Evolutionary conservation across 1,140 invertebrate species (phyloP), one percentile per base, ranked within the genome.

Genomic region (Leptinotarsa defecta): DNA sequence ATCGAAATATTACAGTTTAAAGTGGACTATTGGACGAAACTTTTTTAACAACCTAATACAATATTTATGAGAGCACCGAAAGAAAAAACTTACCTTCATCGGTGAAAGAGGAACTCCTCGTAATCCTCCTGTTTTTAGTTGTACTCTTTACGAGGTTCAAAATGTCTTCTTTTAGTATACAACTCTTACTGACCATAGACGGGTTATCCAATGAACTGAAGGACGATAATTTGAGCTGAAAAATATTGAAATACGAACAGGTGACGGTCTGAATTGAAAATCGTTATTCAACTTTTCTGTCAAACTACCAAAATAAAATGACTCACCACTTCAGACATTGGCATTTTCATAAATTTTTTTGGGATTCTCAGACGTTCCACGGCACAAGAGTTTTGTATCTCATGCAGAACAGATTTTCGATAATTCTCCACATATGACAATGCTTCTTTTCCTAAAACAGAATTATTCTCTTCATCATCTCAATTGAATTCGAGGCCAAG

Each of bases 31-130:
- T 8, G 8, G 34, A 34, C 8, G 11, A 34, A 2, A 34, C 34
- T 43, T 43, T 43, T 43, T 8, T 11, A 43, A 43, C 34, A 43
- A 43, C 5, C 34, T 43, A 43, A 43, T 43, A 43, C 15, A 64
- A 17, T 17, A 4, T 4, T 22, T 1, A 64, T 22, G 3, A 22
- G 20, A 64, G n/a, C 15, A 64, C 24, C n/a, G 3, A 13, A 19
- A 13, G 24, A n/a, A 13, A 34, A 68, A 43, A 68, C 65, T 68
- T 43, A 68, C 65, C 65, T 27, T 68, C 65, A 1, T 68, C 65
- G 5, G 24, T 43, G 17, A 68, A 24, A 68, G 43, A 68, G 8
- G 65, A 68, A 17, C 65, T 22, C 27, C 43, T 68, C 4, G 43
- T 43, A 3, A n/a, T 22, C 43, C 43, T 68, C 17, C 24, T 27